These are phyloP conservation scores for Orthosia gothica DNA, from an alignment of 2,888 invertebrate genomes.

Conservation along the genomic window DNA sequence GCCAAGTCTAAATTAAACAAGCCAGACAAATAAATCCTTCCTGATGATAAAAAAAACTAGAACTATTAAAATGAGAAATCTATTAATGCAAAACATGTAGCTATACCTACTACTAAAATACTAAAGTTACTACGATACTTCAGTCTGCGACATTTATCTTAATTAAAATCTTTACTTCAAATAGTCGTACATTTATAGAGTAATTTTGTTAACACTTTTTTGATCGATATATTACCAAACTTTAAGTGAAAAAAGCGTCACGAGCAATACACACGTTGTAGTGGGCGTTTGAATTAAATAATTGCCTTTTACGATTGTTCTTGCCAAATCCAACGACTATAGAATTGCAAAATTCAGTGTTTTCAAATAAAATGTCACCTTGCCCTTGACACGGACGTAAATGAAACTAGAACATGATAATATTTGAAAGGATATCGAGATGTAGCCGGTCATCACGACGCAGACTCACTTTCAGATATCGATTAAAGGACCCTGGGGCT, in stretches of 20 bases:
- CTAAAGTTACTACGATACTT: neutral
- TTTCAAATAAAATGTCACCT: conserved; percentile 63
- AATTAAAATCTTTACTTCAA: conserved; percentile 7
- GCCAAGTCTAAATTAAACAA: neutral
- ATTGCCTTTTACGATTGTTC: conserved; percentile 55
- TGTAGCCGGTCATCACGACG: conserved; percentile 47
- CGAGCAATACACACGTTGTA: neutral
- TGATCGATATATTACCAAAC: conserved; percentile 10
- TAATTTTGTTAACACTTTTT: conserved; percentile 1
- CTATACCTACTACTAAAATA: too few species aligned
- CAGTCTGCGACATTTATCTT: conserved; percentile 13
- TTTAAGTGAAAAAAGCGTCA: conserved; percentile 18
- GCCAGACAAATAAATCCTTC: neutral
- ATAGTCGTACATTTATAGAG: neutral
- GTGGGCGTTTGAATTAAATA: conserved; percentile 59
- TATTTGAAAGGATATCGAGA: conserved; percentile 64
- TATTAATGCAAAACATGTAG: neutral
- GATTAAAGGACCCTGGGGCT: conserved; percentile 52
- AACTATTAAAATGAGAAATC: conserved; percentile 5
- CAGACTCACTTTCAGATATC: conserved; percentile 46
- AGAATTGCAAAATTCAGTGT: conserved; percentile 49
- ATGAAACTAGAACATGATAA: conserved; percentile 62
- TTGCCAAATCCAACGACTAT: conserved; percentile 45
- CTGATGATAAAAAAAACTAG: conserved; percentile 1
- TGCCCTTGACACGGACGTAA: conserved; percentile 62